These are phyloP conservation scores for Oncorhynchus nerka DNA, from an alignment of 2,113 vertebrate species.

Conservation along the genomic window DNA sequence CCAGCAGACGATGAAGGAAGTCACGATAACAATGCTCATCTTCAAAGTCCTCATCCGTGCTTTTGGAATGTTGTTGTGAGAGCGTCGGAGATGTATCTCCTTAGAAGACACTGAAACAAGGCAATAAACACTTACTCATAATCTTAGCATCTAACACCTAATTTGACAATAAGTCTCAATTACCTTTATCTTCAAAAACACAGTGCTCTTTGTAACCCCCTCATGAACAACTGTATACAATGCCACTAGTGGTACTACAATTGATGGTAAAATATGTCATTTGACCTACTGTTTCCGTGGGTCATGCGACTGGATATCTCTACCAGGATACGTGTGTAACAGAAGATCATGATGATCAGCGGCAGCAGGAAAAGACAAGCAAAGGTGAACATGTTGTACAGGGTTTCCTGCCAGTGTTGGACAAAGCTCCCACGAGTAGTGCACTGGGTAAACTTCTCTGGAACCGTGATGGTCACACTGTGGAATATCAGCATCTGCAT, in stretches of 20 bases:
- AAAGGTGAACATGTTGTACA: conserved; percentile 83
- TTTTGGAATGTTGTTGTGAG: conserved; percentile 81
- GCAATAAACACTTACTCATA: not conserved
- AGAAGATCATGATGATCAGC: conserved; percentile 79
- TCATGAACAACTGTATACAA: not conserved
- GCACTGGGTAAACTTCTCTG: conserved; percentile 80
- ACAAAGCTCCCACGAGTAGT: conserved; percentile 77
- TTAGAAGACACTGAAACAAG: conserved; percentile 66
- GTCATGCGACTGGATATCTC: conserved; percentile 79
- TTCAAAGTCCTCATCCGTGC: conserved; percentile 80
- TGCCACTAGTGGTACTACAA: not conserved
- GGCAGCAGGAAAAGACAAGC: conserved; percentile 80
- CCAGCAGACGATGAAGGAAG: conserved; percentile 81
- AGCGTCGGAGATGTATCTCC: conserved; percentile 75
- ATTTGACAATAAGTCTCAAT: too few species aligned
- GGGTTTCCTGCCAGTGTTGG: conserved; percentile 76
- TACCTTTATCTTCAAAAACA: too few species aligned
- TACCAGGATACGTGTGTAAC: conserved; percentile 77
- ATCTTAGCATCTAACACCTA: too few species aligned
- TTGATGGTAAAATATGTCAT: not conserved
- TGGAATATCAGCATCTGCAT: conserved; percentile 78
- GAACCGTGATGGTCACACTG: conserved; percentile 77
- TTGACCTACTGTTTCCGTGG: conserved; percentile 64
- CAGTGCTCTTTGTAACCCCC: too few species aligned
- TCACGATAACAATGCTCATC: conserved; percentile 81